phyloP scores from a whole-genome alignment of 2,888 invertebrate genomes.

The Cerceris ruficornis region DNA sequence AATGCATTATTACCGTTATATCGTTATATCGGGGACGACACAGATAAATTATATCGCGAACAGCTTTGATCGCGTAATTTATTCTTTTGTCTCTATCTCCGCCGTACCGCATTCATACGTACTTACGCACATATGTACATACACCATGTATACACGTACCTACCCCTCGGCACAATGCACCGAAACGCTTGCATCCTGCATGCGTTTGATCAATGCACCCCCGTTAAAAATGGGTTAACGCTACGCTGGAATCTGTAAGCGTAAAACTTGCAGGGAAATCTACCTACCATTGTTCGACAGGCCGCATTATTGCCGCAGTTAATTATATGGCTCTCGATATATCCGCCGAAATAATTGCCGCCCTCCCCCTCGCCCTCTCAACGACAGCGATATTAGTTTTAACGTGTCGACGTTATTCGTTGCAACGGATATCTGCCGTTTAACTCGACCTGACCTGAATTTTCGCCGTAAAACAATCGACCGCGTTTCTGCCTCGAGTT shows the following conservation, averaged over 20 bases:
- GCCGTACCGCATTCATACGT: background rate
- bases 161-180: slow-evolving; percentile 25
- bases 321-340: slow-evolving; percentile 25
- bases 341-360: background rate
- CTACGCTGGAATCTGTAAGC: background rate
- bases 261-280: background rate
- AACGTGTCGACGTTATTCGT: background rate
- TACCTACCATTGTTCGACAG: slow-evolving; percentile 13
- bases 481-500: background rate
- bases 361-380: too few relatives aligned
- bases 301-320: slow-evolving; percentile 21
- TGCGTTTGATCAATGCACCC: slow-evolving; percentile 16
- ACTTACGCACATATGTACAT: too few relatives aligned
- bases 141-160: background rate
- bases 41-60: slow-evolving; percentile 54
- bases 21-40: slow-evolving; percentile 34
- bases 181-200: slow-evolving; percentile 29
- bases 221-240: slow-evolving; percentile 15
- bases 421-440: background rate
- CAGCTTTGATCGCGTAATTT: slow-evolving; percentile 40
- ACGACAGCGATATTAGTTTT: too few relatives aligned
- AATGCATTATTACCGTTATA: slow-evolving; percentile 49
- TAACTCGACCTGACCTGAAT: background rate
- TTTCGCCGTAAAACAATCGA: background rate
- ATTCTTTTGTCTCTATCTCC: slow-evolving; percentile 44